These are phyloP conservation scores for Microctonus brassicae DNA, from an alignment of 2,888 invertebrate genomes.

Conservation along the genomic window DNA sequence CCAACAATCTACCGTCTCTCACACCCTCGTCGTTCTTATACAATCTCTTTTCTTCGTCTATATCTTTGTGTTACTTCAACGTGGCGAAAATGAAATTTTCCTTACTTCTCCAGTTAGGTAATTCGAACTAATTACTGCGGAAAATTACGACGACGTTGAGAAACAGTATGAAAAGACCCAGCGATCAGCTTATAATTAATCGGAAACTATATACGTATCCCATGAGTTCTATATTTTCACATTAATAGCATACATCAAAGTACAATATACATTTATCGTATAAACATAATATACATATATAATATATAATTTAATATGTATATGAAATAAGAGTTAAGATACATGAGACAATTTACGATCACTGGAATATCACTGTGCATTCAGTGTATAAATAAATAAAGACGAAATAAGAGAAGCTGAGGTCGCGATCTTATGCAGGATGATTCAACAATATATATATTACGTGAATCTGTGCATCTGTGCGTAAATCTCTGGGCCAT, in stretches of 20 bases:
- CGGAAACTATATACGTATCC: background rate
- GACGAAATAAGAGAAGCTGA: background rate
- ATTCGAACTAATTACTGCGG: conserved; percentile 35
- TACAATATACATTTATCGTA: too few species aligned
- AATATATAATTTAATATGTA: too few species aligned
- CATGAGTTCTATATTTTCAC: background rate
- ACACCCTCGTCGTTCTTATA: background rate
- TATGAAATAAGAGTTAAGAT: too few species aligned
- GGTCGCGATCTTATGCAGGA: conserved; percentile 59
- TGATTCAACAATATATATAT: too few species aligned
- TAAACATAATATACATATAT: too few species aligned
- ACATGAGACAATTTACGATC: too few species aligned
- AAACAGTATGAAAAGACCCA: conserved; percentile 27
- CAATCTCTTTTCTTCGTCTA: conserved; percentile 3
- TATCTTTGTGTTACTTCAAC: background rate
- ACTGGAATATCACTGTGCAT: too few species aligned
- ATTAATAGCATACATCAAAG: conserved; percentile 19
- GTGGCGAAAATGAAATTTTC: conserved; percentile 27
- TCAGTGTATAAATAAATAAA: conserved; percentile 16
- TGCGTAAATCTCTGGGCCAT: conserved; percentile 66
- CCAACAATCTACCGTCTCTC: background rate
- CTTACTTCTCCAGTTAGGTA: conserved; percentile 20
- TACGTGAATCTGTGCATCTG: conserved; percentile 65
- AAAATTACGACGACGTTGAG: conserved; percentile 29
- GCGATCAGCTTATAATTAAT: conserved; percentile 37